phyloP scores from a whole-genome alignment of 2,888 invertebrate genomes.

The Erebia epiphron region DNA sequence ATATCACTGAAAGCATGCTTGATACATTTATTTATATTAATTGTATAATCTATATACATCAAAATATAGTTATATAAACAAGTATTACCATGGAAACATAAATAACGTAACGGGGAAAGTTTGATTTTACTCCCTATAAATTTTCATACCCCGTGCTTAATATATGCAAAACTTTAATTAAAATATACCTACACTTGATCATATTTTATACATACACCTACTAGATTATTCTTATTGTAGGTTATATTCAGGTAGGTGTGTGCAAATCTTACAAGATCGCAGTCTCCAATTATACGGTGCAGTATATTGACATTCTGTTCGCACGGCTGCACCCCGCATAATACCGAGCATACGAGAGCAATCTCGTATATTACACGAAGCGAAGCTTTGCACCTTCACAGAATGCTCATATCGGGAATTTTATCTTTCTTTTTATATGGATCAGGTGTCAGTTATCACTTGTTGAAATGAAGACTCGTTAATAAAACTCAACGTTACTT shows the following conservation, averaged over 20 bases:
- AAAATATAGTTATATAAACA: too few relatives aligned
- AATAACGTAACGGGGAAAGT: too few relatives aligned
- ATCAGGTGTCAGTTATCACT: slow-evolving; percentile 9
- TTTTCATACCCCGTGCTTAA: too few relatives aligned
- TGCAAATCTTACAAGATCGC: slow-evolving; percentile 16
- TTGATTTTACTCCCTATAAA: too few relatives aligned
- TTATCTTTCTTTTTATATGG: slow-evolving; percentile 6
- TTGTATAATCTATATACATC: too few relatives aligned
- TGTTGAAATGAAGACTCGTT: neutral
- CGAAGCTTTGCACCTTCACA: slow-evolving; percentile 16
- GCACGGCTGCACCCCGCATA: slow-evolving; percentile 26
- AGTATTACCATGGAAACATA: too few relatives aligned
- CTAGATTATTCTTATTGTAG: neutral
- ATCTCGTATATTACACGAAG: slow-evolving; percentile 30
- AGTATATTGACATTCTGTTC: slow-evolving; percentile 32
- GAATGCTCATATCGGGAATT: slow-evolving; percentile 18
- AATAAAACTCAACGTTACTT: neutral
- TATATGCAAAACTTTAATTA: too few relatives aligned
- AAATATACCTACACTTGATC: too few relatives aligned
- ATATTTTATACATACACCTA: neutral
- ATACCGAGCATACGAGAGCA: slow-evolving; percentile 27
- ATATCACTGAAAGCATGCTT: too few relatives aligned
- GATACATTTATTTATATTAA: too few relatives aligned
- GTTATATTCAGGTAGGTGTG: slow-evolving; percentile 7
- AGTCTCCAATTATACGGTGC: slow-evolving; percentile 15